Percentiles rank a stretch among this genome's conserved stretches.
phyloP scores from a whole-genome alignment of 1,140 invertebrate genomes.

The Megalopta genalis region DNA sequence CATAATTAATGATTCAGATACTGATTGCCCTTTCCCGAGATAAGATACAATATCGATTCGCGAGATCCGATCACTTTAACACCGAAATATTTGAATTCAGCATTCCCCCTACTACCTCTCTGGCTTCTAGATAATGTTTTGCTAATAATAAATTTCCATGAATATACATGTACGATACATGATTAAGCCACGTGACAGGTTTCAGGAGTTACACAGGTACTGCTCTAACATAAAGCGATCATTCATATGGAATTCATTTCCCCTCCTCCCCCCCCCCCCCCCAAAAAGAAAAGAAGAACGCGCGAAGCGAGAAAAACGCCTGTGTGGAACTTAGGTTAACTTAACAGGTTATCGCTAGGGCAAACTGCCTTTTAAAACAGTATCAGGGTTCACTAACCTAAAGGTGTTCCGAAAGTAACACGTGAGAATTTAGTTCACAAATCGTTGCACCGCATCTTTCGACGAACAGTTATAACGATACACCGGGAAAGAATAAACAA shows the following conservation, averaged over 20 bases:
- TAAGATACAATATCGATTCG: background rate
- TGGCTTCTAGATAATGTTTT: no score
- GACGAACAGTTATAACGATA: background rate
- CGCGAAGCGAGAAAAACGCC: background rate
- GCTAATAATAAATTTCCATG: no score
- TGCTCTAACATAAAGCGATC: background rate
- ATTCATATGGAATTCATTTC: background rate
- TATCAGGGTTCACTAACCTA: constrained; percentile 4
- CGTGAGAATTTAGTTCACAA: background rate
- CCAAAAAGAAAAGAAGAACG: no score
- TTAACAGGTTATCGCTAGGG: background rate
- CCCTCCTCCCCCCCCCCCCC: no score
- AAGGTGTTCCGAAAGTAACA: background rate
- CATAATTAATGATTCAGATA: constrained; percentile 7
- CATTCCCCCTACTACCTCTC: no score
- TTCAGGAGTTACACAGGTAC: background rate
- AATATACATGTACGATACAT: no score
- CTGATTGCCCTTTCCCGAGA: background rate
- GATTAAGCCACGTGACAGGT: background rate
- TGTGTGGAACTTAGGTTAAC: no score
- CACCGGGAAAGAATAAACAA: no score
- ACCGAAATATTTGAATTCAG: background rate
- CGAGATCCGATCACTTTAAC: no score
- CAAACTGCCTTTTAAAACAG: constrained; percentile 28
- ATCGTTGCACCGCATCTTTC: background rate